phyloP scores from a whole-genome alignment of 2,888 invertebrate genomes.

The Helicoverpa assulta region DNA sequence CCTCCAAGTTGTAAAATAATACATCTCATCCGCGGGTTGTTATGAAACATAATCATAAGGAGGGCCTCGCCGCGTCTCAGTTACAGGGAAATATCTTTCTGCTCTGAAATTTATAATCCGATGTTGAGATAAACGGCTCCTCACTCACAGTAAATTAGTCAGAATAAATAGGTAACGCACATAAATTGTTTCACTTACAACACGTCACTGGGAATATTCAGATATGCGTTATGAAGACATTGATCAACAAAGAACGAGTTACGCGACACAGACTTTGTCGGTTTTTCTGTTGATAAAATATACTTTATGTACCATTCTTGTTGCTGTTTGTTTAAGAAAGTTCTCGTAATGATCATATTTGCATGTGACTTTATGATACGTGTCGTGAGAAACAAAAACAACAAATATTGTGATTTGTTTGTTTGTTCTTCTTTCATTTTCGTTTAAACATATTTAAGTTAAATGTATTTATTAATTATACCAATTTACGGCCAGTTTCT shows the following conservation, averaged over 20 bases:
- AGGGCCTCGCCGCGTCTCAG: conserved; percentile 60
- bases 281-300: conserved; percentile 51
- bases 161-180: conserved; percentile 71
- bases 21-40: conserved; percentile 57
- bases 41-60: conserved; percentile 78
- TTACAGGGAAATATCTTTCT: conserved; percentile 74
- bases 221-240: conserved; percentile 77
- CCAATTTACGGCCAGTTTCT: no score
- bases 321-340: conserved; percentile 46
- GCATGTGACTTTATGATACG: conserved; percentile 31
- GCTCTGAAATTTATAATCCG: conserved; percentile 64
- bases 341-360: conserved; percentile 43
- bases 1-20: conserved; percentile 60
- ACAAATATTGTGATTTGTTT: neutral
- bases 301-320: conserved; percentile 26
- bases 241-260: conserved; percentile 73
- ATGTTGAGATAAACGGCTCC: conserved; percentile 74
- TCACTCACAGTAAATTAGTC: conserved; percentile 76
- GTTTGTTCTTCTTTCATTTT: neutral
- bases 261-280: conserved; percentile 52
- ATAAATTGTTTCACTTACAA: conserved; percentile 66
- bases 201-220: conserved; percentile 67
- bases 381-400: neutral
- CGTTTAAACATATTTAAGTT: neutral
- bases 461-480: no score